Evolutionary conservation across 2,888 invertebrate genomes (phyloP).

Genomic region (Tuta absoluta): DNA sequence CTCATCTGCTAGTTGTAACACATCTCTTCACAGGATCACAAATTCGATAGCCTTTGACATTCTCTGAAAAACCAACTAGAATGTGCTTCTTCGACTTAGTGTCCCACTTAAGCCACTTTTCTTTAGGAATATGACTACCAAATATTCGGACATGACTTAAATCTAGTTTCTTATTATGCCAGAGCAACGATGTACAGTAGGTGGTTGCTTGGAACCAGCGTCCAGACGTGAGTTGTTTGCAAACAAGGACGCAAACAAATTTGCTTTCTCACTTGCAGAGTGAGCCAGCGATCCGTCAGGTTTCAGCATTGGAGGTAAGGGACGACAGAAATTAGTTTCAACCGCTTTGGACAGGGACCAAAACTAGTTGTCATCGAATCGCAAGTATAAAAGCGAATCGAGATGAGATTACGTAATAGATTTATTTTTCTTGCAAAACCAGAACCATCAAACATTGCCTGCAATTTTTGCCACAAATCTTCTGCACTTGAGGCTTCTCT

Average conservation of each 20-base stretch:
- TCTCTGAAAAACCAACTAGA: constrained; percentile 10
- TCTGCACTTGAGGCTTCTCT: constrained; percentile 29
- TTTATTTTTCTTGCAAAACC: constrained; percentile 38
- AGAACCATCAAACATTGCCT: constrained; percentile 36
- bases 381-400: constrained; percentile 37
- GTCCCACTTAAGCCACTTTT: constrained; percentile 7
- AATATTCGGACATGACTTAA: constrained; percentile 20
- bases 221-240: no score
- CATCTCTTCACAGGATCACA: constrained; percentile 2
- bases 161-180: constrained; percentile 11
- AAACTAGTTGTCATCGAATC: constrained; percentile 39
- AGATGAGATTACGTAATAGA: constrained; percentile 36
- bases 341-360: no score
- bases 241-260: no score
- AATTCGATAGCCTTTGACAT: constrained; percentile 9
- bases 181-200: no score
- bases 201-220: no score
- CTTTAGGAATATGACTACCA: constrained; percentile 13
- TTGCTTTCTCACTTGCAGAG: no score
- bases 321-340: no score
- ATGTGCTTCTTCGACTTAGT: constrained; percentile 6
- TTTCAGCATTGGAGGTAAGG: no score
- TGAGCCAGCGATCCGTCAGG: no score
- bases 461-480: constrained; percentile 34
- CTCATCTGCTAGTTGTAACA: constrained; percentile 15